Evolutionary conservation across 2,113 vertebrate genomes (phyloP), one percentile per base, ranked within the genome.

Genomic region (Syngnathus typhle): DNA sequence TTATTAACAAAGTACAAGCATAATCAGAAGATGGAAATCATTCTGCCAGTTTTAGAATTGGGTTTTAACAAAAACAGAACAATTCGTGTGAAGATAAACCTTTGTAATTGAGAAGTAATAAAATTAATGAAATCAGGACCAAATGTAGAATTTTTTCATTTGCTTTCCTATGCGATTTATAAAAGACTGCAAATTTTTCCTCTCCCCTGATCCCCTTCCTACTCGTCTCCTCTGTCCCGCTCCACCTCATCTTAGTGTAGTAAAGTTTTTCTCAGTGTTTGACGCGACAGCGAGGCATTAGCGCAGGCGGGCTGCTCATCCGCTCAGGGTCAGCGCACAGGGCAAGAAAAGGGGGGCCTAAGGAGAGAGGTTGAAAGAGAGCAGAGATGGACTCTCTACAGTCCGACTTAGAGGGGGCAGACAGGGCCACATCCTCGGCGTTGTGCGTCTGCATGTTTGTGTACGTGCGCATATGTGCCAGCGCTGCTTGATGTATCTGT

Each of bases 271-370:
- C 87, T 82, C 69, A 23, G 75, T 74, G 79, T 86, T 89, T 87
- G 83, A 89, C 46, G 84, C 85, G 88, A 91, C 90, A 90, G 87
- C 74, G 78, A 91, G 84, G 82, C 85, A 88, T 91, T 90, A 84
- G 81, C 60, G 88, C 74, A 80, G 83, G 88, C 87, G 85, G 87
- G 85, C 87, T 87, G 79, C 88, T 82, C 77, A 89, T 87, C 83
- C 89, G 89, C 90, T 92, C 83, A 70, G 84, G 85, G 80, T 91
- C 89, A 90, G 84, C 88, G 90, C 86, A 92, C 89, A 90, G 88
- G 89, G 87, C 88, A 89, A 12, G 55, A 77, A 80, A 83, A 74
- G 83, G 72, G 80, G 67, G 84, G 80, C 71, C 80, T 77, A 76
- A 73, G 46, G 46, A 51, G 63, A 44, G 46, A 36, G 44, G 78